phyloP scores from a whole-genome alignment of 2,888 invertebrate genomes.

The Pharmacophagus antenor region DNA sequence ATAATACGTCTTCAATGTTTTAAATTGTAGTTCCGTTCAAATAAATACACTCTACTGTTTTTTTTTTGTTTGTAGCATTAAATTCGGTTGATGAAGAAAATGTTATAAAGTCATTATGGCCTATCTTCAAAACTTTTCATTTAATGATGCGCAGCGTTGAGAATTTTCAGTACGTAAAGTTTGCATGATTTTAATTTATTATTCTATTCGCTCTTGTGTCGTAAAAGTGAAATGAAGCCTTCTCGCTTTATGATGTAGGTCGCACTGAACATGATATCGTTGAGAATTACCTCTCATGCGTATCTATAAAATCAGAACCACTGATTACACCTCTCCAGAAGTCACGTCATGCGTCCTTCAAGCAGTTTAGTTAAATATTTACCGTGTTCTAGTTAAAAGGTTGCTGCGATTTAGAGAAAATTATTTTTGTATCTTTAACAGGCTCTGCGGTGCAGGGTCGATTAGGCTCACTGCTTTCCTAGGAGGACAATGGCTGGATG shows the following conservation, averaged over 20 bases:
- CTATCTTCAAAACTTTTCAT: background rate
- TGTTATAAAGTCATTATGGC: background rate
- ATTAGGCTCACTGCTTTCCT: too few relatives aligned
- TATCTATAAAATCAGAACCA: background rate
- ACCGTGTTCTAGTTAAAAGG: too few relatives aligned
- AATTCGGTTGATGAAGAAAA: background rate
- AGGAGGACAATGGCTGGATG: too few relatives aligned
- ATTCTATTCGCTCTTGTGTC: slow-evolving; percentile 7
- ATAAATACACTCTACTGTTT: too few relatives aligned
- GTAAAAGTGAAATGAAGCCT: slow-evolving; percentile 9
- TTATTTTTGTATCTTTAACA: too few relatives aligned
- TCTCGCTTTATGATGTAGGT: slow-evolving; percentile 19
- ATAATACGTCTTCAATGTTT: too few relatives aligned
- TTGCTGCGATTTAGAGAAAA: too few relatives aligned
- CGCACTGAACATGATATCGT: background rate
- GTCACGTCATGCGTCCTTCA: too few relatives aligned
- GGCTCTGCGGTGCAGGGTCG: too few relatives aligned
- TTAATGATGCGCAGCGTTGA: background rate
- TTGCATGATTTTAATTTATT: background rate
- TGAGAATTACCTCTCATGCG: background rate
- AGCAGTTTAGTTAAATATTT: too few relatives aligned
- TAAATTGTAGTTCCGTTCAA: too few relatives aligned
- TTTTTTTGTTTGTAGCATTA: too few relatives aligned
- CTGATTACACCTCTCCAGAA: background rate
- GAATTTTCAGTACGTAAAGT: background rate